phyloP scores from a whole-genome alignment of 2,797 vertebrate genomes.

The Chrysocyon brachyurus region DNA sequence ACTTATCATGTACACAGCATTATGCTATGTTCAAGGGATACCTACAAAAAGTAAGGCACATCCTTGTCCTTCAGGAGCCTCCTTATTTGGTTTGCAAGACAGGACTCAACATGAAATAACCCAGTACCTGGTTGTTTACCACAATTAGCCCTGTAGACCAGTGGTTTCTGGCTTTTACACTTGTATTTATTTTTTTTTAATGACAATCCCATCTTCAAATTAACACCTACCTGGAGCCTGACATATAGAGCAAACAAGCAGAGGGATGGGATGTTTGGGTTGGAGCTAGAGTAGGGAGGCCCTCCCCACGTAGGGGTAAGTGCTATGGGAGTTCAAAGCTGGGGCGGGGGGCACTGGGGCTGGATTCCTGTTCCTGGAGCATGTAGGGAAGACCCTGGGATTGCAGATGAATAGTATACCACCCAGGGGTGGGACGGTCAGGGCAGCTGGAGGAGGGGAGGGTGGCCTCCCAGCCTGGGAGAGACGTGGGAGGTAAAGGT shows the following conservation, averaged over 20 bases:
- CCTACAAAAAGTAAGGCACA: neutral
- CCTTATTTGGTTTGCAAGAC: neutral
- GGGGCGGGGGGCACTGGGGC: neutral
- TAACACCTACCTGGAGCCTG: neutral
- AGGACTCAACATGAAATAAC: neutral
- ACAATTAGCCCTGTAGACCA: neutral
- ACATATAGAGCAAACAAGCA: neutral
- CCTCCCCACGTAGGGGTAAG: accelerated
- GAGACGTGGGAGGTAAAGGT: neutral
- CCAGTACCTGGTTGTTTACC: neutral
- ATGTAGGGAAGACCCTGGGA: neutral
- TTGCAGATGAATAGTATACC: too few relatives aligned
- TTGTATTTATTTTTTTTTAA: slow-evolving; percentile 1
- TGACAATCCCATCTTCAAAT: neutral
- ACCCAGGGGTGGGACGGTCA: neutral
- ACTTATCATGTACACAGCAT: neutral
- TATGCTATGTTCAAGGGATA: neutral
- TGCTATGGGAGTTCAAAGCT: neutral
- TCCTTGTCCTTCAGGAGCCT: neutral
- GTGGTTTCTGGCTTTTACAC: neutral
- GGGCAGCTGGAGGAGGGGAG: too few relatives aligned
- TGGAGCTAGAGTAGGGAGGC: neutral
- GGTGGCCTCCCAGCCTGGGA: neutral
- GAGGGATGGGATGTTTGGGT: neutral
- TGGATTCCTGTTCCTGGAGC: neutral